Evolutionary conservation across 2,888 invertebrate genomes (phyloP).

Genomic region (Drosophila mulleri): DNA sequence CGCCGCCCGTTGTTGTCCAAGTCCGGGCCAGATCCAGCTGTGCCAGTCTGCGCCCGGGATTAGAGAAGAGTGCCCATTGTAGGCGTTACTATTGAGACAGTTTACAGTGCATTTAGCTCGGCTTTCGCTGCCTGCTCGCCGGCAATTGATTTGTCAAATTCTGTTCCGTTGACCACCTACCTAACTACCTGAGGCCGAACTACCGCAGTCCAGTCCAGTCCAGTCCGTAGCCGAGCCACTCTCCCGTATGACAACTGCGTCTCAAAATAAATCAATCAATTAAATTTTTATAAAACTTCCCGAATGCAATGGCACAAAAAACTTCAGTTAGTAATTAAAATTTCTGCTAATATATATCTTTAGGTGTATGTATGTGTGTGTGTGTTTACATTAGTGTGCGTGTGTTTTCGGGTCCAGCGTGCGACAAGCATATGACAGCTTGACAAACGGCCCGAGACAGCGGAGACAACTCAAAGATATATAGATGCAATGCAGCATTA

Average conservation of each 20-base stretch:
- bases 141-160: slow-evolving; percentile 77
- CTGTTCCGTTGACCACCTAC: slow-evolving; percentile 77
- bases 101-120: slow-evolving; percentile 69
- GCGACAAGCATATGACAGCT: slow-evolving; percentile 84
- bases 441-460: slow-evolving; percentile 79
- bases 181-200: slow-evolving; percentile 35
- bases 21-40: slow-evolving; percentile 61
- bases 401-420: slow-evolving; percentile 46
- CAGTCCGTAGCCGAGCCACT: not conserved
- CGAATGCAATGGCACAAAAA: slow-evolving; percentile 52
- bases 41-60: slow-evolving; percentile 47
- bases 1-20: slow-evolving; percentile 42
- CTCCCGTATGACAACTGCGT: slow-evolving; percentile 55
- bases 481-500: slow-evolving; percentile 33
- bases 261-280: slow-evolving; percentile 85
- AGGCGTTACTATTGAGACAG: slow-evolving; percentile 79
- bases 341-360: slow-evolving; percentile 83
- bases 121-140: slow-evolving; percentile 42
- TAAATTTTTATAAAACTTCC: slow-evolving; percentile 83
- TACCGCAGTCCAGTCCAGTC: slow-evolving; percentile 30
- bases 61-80: slow-evolving; percentile 50
- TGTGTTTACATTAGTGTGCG: slow-evolving; percentile 10
- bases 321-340: slow-evolving; percentile 81
- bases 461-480: slow-evolving; percentile 18
- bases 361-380: slow-evolving; percentile 8